Percentiles rank a stretch among this genome's conserved stretches.
These are phyloP conservation scores for Girardia tigrina DNA, from an alignment of 2,888 invertebrate genomes.

Conservation along the genomic window DNA sequence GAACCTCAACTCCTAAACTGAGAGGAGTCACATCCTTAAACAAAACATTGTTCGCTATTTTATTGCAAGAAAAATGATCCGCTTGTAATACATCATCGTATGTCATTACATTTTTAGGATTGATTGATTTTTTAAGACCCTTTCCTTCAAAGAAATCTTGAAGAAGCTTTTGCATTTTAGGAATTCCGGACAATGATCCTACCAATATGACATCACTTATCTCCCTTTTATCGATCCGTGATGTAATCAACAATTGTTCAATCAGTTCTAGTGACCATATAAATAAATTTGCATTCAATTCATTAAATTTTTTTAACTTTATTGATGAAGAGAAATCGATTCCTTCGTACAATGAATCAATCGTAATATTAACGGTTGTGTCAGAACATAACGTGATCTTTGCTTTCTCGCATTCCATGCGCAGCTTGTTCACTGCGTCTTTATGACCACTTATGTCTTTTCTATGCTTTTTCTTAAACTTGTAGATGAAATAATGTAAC, in stretches of 20 bases:
- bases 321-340: constrained; percentile 88
- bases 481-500: too few relatives aligned
- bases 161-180: constrained; percentile 86
- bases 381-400: too few relatives aligned
- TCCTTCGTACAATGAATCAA: constrained; percentile 83
- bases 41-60: too few relatives aligned
- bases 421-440: too few relatives aligned
- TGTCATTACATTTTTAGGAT: constrained; percentile 50
- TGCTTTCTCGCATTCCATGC: too few relatives aligned
- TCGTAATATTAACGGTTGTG: too few relatives aligned
- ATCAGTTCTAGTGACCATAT: constrained; percentile 86
- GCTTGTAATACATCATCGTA: constrained; percentile 49
- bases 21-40: too few relatives aligned
- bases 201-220: constrained; percentile 62
- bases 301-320: constrained; percentile 87
- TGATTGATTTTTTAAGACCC: constrained; percentile 50
- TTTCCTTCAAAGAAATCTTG: constrained; percentile 56
- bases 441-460: too few relatives aligned
- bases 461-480: too few relatives aligned
- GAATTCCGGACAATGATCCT: constrained; percentile 90
- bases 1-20: too few relatives aligned
- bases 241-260: constrained; percentile 82
- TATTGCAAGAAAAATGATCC: constrained; percentile 62
- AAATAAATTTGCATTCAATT: constrained; percentile 86
- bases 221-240: constrained; percentile 69